phyloP scores from a whole-genome alignment of 2,797 vertebrate species.

The Gymnopithys bicolor region DNA sequence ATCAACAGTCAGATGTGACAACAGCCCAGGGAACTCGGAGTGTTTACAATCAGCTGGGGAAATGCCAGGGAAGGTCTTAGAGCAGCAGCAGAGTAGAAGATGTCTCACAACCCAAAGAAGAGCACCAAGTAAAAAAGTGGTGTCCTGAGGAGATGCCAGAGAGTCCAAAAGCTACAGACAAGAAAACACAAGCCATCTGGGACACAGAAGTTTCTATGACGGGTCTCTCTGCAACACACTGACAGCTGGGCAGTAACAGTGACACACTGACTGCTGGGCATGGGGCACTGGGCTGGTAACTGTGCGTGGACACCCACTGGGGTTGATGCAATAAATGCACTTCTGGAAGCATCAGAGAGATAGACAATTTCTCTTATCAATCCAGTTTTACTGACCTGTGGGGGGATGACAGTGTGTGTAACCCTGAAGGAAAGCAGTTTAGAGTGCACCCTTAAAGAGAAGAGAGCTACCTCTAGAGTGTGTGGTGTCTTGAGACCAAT shows the following conservation, averaged over 20 bases:
- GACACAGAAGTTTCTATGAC: background rate
- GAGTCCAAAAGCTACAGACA: background rate
- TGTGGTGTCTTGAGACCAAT: too few species aligned
- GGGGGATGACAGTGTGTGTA: too few species aligned
- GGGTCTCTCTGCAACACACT: background rate
- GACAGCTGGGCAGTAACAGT: background rate
- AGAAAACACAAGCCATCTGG: background rate
- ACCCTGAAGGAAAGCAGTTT: too few species aligned
- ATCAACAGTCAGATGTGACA: background rate
- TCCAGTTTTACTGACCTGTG: background rate
- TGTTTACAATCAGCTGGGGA: background rate
- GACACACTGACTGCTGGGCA: background rate
- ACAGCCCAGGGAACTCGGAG: background rate
- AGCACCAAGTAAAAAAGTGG: background rate
- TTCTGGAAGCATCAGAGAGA: background rate
- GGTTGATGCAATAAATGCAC: background rate
- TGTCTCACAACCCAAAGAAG: background rate
- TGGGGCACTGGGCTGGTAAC: background rate
- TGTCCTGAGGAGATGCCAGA: background rate
- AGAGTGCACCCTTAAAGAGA: too few species aligned
- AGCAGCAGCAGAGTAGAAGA: background rate
- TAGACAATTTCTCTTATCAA: rapidly evolving
- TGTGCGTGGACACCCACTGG: rapidly evolving
- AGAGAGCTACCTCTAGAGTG: too few species aligned
- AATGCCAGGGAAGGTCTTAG: background rate